A percentile compares a stretch with the other conserved stretches of the same genome.
Conservation (phyloP, 2,797 vertebrate genomes). For the Etheostoma nigrum region DNA sequence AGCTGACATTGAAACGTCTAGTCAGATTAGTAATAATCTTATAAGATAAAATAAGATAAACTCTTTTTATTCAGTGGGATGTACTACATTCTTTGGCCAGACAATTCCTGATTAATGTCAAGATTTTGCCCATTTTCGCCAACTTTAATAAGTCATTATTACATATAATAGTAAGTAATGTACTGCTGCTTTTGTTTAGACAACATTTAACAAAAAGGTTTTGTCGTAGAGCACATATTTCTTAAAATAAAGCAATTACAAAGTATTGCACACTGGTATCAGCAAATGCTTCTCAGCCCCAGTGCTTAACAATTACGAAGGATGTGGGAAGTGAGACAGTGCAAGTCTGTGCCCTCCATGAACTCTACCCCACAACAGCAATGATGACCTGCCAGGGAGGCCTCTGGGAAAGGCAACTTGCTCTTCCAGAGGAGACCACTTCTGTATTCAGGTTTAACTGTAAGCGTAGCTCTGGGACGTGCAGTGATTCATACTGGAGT, state of each 20-base stretch:
- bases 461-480: constrained; percentile 19
- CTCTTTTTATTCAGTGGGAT: not conserved
- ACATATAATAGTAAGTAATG: not conserved
- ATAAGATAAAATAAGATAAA: not conserved
- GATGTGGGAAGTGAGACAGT: constrained; percentile 5
- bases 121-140: not conserved
- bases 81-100: not conserved
- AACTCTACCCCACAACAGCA: constrained; percentile 31
- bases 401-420: constrained; percentile 25
- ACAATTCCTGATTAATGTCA: not conserved
- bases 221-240: not conserved
- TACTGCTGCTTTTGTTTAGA: not conserved
- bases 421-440: constrained; percentile 1
- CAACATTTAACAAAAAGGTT: not conserved
- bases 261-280: not conserved
- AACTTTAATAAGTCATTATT: not conserved
- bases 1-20: not conserved
- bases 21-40: not conserved
- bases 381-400: constrained; percentile 51
- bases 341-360: constrained; percentile 30
- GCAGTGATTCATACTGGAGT: constrained; percentile 40
- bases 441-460: constrained; percentile 26
- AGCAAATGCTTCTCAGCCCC: too few species aligned
- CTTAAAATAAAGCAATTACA: not conserved
- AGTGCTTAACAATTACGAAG: not conserved